Conservation (phyloP, 2,113 vertebrate species). For the Trematocara macrostoma region DNA sequence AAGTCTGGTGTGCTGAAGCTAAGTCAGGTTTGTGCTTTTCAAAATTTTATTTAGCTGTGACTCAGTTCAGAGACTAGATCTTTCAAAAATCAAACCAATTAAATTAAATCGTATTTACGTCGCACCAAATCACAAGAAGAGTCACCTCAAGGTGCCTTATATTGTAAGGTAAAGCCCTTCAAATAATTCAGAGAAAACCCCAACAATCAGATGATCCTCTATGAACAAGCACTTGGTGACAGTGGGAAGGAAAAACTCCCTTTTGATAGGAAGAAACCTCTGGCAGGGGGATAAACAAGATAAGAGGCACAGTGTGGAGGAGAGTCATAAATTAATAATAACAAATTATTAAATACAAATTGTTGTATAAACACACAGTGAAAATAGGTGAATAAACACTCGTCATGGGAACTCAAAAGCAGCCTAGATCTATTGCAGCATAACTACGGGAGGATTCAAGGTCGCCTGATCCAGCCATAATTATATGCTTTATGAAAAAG, state of each 20-base stretch:
- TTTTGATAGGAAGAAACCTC: background rate
- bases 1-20: background rate
- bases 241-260: background rate
- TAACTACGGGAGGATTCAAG: background rate
- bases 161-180: background rate
- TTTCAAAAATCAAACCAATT: background rate
- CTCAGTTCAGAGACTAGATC: background rate
- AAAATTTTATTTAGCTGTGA: background rate
- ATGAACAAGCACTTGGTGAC: background rate
- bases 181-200: background rate
- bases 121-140: background rate
- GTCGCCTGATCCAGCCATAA: background rate
- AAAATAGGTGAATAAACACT: background rate
- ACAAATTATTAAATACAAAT: background rate
- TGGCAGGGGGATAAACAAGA: background rate
- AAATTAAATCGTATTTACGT: background rate
- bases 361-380: background rate
- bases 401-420: background rate
- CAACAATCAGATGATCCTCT: background rate
- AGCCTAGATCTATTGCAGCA: background rate
- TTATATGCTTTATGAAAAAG: background rate
- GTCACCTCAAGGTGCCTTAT: background rate
- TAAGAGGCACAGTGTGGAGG: background rate
- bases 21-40: background rate
- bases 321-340: background rate